Base-by-base conservation (phyloP, 2,888 invertebrate genomes). In the Ochropleura plecta region DNA sequence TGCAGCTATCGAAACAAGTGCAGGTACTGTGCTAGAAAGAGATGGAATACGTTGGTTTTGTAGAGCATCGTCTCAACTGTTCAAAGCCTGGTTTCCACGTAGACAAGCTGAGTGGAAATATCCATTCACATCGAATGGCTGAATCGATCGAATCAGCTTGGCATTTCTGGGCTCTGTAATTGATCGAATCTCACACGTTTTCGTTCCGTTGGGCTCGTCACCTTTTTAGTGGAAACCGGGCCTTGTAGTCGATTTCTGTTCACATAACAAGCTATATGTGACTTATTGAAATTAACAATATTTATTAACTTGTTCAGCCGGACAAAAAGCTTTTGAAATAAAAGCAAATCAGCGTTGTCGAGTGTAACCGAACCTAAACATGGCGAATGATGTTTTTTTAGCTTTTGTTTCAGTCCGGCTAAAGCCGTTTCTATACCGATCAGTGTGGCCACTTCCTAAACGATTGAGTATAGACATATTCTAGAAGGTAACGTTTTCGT, bases 1-100 rank as follows among this genome's bases (percentile, higher is more conserved):
- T 78, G 81, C 62, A 78, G 62, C 16, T 78, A 78, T 14, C 10
- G 16, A 5, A 78, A 78, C 40, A 62, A 49, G 49, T 78, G 78
- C 78, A 79, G 81, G 78, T 78, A 67, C 0, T 12, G 20, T 55
- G 20, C 30, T 8, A 30, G 16, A 16, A 40, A 59, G 8, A 3
- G 57, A 59, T 7, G 7, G 16, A 59, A 40, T 0, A 6, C 30
- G 30, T 40, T 3, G 3, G 5, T 14, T 57, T 16, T 0, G 30
- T 59, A 40, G 7, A 30, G 16, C 16, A 7, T 14, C 16, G 30
- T 59, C 53, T 18, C 55, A 20, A n/a, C 20, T 12, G 20, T 55
- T 12, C 1, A 10, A 20, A 20, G 6, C 20, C 20, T 2, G 6
- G 20, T 12, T 55, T 20, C 2, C 12, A 20, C 12, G 20, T 12